Percentiles rank a stretch among this genome's conserved stretches.
These are phyloP conservation scores for Alentia gelatinosa DNA, from an alignment of 2,888 invertebrate genomes.

Conservation along the genomic window DNA sequence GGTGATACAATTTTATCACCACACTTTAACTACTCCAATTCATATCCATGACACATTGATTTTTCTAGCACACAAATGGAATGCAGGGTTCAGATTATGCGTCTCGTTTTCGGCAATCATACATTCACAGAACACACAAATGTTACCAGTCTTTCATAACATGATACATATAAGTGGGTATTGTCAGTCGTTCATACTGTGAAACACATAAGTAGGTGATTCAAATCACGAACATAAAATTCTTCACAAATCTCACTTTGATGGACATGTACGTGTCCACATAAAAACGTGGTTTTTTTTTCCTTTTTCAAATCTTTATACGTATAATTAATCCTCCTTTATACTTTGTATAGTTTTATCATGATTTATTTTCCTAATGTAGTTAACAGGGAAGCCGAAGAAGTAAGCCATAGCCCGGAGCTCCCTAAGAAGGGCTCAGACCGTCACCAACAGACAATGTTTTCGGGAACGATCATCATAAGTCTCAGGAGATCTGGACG, in stretches of 20 bases:
- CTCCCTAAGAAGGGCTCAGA: conserved; percentile 14
- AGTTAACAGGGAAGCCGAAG: neutral
- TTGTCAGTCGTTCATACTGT: no score
- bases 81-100: neutral
- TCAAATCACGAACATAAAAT: neutral
- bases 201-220: neutral
- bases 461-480: conserved; percentile 32
- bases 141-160: neutral
- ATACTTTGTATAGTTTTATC: neutral
- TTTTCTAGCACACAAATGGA: neutral
- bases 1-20: no score
- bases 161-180: no score
- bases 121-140: neutral
- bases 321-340: neutral
- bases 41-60: neutral
- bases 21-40: no score
- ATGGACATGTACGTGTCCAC: neutral
- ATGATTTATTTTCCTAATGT: neutral
- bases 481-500: neutral
- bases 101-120: neutral
- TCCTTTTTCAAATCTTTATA: neutral
- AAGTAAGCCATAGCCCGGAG: neutral
- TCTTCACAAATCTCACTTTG: neutral
- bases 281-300: neutral
- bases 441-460: conserved; percentile 21